Evolutionary conservation across 2,888 invertebrate genomes (phyloP).

Genomic region (Melanostoma mellinum): DNA sequence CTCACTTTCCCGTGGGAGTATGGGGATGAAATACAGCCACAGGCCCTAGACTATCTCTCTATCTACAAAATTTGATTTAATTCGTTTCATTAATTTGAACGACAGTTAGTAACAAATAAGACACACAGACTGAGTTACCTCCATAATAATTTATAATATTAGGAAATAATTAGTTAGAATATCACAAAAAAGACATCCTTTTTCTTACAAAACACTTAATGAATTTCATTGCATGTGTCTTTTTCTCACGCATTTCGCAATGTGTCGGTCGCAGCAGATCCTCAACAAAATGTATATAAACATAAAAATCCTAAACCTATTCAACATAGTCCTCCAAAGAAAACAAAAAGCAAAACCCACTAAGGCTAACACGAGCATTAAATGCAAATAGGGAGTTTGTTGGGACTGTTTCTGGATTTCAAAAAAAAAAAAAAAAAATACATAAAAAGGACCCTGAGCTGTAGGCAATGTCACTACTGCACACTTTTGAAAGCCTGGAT

Average conservation of each 20-base stretch:
- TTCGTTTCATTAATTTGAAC: too few relatives aligned
- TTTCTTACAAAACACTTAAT: too few relatives aligned
- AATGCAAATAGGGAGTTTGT: constrained; percentile 46
- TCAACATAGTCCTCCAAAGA: constrained; percentile 19
- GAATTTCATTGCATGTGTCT: too few relatives aligned
- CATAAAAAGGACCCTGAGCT: neutral
- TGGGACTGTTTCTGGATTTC: constrained; percentile 14
- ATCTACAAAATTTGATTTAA: too few relatives aligned
- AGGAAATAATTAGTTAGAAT: too few relatives aligned
- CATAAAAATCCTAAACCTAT: constrained; percentile 50
- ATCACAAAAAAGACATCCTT: too few relatives aligned
- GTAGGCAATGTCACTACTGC: constrained; percentile 12
- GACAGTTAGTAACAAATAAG: too few relatives aligned
- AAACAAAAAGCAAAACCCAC: constrained; percentile 15
- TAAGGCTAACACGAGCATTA: constrained; percentile 39
- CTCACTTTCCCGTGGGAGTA: too few relatives aligned
- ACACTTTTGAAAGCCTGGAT: constrained; percentile 35
- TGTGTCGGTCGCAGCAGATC: neutral
- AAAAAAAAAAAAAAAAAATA: constrained; percentile 14
- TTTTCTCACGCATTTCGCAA: constrained; percentile 1
- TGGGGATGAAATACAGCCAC: too few relatives aligned
- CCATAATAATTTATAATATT: too few relatives aligned
- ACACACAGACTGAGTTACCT: too few relatives aligned
- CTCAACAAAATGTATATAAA: constrained; percentile 18
- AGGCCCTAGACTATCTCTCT: too few relatives aligned